These are phyloP conservation scores for Macaria liturata DNA, from an alignment of 2,888 invertebrate species.

Conservation along the genomic window DNA sequence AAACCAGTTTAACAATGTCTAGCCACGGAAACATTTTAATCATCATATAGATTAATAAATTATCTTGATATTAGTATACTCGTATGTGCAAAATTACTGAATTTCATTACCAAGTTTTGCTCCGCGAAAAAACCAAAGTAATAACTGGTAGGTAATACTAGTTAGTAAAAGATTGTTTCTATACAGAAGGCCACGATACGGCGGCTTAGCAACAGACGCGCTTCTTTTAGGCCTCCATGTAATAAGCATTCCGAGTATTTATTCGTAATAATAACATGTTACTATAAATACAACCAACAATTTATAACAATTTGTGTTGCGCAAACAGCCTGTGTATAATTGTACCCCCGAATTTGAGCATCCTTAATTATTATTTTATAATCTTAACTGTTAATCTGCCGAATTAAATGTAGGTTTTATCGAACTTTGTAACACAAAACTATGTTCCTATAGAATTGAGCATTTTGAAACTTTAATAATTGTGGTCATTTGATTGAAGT, in stretches of 20 bases:
- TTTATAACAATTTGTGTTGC: slow-evolving; percentile 51
- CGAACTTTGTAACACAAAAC: slow-evolving; percentile 1
- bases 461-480: no score
- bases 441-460: not conserved
- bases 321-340: slow-evolving; percentile 46
- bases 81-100: no score
- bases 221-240: slow-evolving; percentile 39
- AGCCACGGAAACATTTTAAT: no score
- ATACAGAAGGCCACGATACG: slow-evolving; percentile 24
- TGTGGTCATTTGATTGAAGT: no score
- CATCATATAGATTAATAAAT: no score
- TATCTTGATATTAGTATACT: no score
- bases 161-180: no score
- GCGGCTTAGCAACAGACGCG: slow-evolving; percentile 27
- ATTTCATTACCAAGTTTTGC: no score
- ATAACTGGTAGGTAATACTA: no score
- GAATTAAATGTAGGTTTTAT: slow-evolving; percentile 17
- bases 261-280: slow-evolving; percentile 44
- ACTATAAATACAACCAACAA: slow-evolving; percentile 44
- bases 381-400: slow-evolving; percentile 42
- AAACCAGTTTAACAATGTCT: no score
- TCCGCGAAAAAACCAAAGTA: no score
- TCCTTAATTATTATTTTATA: slow-evolving; percentile 43
- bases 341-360: slow-evolving; percentile 43
- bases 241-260: slow-evolving; percentile 34